Conservation (phyloP, 2,797 vertebrate species). For the Crenuchus spilurus region DNA sequence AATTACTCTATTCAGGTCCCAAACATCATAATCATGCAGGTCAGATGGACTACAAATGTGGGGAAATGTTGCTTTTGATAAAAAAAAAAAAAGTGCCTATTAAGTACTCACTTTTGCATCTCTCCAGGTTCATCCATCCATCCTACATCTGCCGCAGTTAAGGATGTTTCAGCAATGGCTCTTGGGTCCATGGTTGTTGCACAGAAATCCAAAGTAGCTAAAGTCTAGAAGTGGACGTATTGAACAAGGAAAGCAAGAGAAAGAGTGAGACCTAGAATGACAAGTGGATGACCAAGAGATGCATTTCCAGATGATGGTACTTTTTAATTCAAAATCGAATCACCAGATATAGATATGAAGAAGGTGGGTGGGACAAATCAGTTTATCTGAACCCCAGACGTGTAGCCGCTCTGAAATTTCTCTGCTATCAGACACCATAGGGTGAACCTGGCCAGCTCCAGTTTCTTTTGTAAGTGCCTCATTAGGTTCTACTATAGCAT, state of each 20-base stretch:
- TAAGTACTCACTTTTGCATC: constrained; percentile 33
- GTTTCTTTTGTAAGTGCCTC: constrained; percentile 72
- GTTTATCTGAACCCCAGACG: constrained; percentile 43
- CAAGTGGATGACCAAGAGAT: constrained; percentile 12
- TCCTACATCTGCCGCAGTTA: constrained; percentile 43
- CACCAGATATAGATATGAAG: constrained; percentile 42
- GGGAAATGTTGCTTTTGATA: neutral
- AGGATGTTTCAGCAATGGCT: constrained; percentile 9
- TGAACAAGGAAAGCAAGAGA: constrained; percentile 8
- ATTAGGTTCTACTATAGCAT: constrained; percentile 63
- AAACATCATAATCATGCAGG: too few species aligned
- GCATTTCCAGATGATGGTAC: constrained; percentile 35
- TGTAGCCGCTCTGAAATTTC: constrained; percentile 40
- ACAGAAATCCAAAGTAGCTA: constrained; percentile 36
- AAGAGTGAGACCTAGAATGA: constrained; percentile 6
- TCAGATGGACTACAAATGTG: neutral
- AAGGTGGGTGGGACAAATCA: constrained; percentile 38
- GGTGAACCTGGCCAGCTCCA: constrained; percentile 58
- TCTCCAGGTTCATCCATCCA: constrained; percentile 32
- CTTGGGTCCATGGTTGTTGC: constrained; percentile 26
- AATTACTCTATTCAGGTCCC: too few species aligned
- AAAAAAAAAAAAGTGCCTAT: neutral
- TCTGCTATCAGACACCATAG: constrained; percentile 69
- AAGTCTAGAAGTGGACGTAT: neutral
- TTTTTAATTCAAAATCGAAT: constrained; percentile 40